Base-by-base conservation (phyloP, 2,888 invertebrate species). In the Rhagium mordax region DNA sequence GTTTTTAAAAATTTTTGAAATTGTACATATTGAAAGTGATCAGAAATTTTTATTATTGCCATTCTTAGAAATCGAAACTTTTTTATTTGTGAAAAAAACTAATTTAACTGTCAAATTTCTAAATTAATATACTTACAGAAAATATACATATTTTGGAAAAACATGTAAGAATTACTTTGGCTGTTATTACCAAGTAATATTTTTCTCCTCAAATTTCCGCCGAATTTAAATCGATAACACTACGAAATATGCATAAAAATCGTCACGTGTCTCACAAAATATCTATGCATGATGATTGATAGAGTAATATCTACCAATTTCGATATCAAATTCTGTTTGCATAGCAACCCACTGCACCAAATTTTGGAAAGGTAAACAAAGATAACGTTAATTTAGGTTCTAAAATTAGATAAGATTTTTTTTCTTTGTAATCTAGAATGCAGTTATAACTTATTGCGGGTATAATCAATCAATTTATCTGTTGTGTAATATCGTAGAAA, bases 301-400 rank as follows among this genome's bases (percentile, higher is more conserved):
- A 3, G 0, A 13, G 24, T 13, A n/a, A 41, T 13, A n/a, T n/a
- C n/a, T n/a, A n/a, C 41, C 41, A 4, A n/a, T 4, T 1, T 3
- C 41, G n/a, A 1, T 1, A n/a, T 41, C 33, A 59, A 59, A 33
- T 59, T 59, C n/a, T 33, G 59, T 59, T 33, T 59, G 59, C 59
- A 33, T 59, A 59, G 59, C 33, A 59, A 59, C 59, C 4, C 41
- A 41, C 10, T 59, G 59, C 18, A 55, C 4, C n/a, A 59, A 33
- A 59, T 59, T 59, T 59, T 29, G 59, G 59, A 16, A 29, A 24
- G 16, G 33, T 33, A 16, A 33, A 59, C 13, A 33, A 15, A 33
- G 33, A 59, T 33, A 16, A 27, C 27, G n/a, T 5, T 5, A n/a
- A 21, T n/a, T 53, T 53, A 13, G 3, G 21, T 20, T 13, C 33